These are phyloP conservation scores for Odobenus rosmarus DNA, from an alignment of 2,113 vertebrate genomes.

Conservation along the genomic window DNA sequence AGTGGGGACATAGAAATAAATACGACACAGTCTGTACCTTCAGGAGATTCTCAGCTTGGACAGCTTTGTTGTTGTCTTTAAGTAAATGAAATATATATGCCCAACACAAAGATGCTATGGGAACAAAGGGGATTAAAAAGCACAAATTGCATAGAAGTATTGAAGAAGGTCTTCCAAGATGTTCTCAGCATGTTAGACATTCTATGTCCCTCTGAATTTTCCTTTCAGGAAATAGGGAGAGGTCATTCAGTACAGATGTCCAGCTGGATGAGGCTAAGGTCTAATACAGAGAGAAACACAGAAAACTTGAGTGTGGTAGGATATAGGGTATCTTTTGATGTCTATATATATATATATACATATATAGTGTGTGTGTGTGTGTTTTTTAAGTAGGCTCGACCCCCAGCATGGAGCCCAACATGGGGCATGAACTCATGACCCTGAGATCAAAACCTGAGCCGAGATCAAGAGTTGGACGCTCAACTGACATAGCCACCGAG, in stretches of 20 bases:
- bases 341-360: too few species aligned
- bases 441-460: not conserved
- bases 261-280: not conserved
- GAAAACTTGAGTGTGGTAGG: not conserved
- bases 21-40: not conserved
- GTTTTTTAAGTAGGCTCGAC: not conserved
- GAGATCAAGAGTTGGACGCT: not conserved
- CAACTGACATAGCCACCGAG: not conserved
- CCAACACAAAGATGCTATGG: too few species aligned
- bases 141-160: not conserved
- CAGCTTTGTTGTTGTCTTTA: not conserved
- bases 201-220: not conserved
- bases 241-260: not conserved
- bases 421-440: not conserved
- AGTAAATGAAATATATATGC: not conserved
- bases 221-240: not conserved
- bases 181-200: not conserved
- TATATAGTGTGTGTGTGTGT: too few species aligned
- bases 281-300: not conserved
- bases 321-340: not conserved
- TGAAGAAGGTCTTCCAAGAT: not conserved
- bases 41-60: not conserved
- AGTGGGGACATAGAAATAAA: not conserved
- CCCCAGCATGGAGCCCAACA: not conserved
- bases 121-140: not conserved